Evolutionary conservation across 2,113 vertebrate genomes (phyloP).

Genomic region (Etheostoma spectabile): DNA sequence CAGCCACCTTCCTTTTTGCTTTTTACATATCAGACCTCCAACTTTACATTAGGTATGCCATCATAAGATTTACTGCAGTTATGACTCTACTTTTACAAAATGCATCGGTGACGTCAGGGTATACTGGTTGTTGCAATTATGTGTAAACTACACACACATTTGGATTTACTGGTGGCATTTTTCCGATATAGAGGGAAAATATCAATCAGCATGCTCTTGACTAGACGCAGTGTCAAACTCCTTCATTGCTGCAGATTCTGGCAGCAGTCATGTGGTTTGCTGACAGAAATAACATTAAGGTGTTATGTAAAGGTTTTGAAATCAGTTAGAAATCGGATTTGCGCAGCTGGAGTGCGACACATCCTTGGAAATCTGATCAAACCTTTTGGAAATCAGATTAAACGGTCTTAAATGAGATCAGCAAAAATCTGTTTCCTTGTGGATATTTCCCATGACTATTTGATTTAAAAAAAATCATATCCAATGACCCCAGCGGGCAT

Average conservation of each 20-base stretch:
- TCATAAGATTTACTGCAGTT: not conserved
- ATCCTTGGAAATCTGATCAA: not conserved
- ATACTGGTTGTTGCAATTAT: not conserved
- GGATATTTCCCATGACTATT: not conserved
- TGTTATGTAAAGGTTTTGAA: not conserved
- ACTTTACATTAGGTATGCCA: not conserved
- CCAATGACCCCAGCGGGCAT: not conserved
- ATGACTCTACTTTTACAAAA: not conserved
- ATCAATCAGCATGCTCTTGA: not conserved
- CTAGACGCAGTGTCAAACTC: not conserved
- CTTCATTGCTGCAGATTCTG: not conserved
- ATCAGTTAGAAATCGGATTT: not conserved
- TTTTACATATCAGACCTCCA: slow-evolving; percentile 14
- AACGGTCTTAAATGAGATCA: not conserved
- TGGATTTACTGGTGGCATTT: not conserved
- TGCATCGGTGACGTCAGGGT: not conserved
- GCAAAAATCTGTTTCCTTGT: not conserved
- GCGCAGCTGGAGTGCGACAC: not conserved
- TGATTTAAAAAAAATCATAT: not conserved
- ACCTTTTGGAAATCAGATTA: not conserved
- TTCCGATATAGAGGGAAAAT: not conserved
- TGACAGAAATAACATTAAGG: not conserved
- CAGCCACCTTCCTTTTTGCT: slow-evolving; percentile 25
- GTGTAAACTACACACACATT: not conserved
- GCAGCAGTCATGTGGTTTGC: not conserved